These are phyloP conservation scores for Neomorphus geoffroyi DNA, from an alignment of 2,797 vertebrate species.

Conservation along the genomic window DNA sequence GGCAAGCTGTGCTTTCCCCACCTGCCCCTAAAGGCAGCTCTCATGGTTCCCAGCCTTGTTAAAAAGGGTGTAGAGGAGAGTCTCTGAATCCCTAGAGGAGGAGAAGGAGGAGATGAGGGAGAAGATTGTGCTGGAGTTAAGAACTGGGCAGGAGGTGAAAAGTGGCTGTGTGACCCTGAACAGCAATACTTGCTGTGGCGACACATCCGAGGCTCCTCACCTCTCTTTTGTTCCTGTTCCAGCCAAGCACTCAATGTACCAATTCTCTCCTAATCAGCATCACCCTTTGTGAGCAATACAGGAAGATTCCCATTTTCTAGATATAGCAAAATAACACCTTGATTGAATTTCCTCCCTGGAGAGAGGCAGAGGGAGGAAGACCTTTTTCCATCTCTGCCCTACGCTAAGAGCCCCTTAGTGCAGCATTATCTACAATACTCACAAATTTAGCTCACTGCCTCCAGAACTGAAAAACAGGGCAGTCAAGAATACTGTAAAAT, in stretches of 20 bases:
- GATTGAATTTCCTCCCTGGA: conserved; percentile 1
- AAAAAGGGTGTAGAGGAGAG: neutral
- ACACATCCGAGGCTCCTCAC: neutral
- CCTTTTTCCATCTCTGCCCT: neutral
- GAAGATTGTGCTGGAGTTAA: neutral
- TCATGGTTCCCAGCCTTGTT: neutral
- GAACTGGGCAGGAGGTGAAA: neutral
- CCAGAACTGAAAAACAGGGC: neutral
- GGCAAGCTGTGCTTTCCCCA: neutral
- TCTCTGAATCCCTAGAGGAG: neutral
- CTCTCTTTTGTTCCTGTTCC: conserved; percentile 20
- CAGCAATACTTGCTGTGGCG: neutral
- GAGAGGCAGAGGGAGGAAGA: neutral
- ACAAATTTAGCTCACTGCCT: neutral
- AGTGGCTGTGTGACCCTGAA: neutral
- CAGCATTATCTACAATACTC: neutral
- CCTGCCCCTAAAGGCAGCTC: neutral
- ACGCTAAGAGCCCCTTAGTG: neutral
- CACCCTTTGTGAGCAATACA: neutral
- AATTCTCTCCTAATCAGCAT: conserved; percentile 33
- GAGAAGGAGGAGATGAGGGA: neutral
- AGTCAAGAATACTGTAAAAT: neutral
- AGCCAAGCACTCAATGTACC: conserved; percentile 45
- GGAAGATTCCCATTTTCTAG: conserved; percentile 33
- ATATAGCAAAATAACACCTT: neutral